Percentiles rank a stretch among this genome's conserved stretches.
These are phyloP conservation scores for Metallyticus violacea DNA, from an alignment of 2,888 invertebrate species.

Conservation along the genomic window DNA sequence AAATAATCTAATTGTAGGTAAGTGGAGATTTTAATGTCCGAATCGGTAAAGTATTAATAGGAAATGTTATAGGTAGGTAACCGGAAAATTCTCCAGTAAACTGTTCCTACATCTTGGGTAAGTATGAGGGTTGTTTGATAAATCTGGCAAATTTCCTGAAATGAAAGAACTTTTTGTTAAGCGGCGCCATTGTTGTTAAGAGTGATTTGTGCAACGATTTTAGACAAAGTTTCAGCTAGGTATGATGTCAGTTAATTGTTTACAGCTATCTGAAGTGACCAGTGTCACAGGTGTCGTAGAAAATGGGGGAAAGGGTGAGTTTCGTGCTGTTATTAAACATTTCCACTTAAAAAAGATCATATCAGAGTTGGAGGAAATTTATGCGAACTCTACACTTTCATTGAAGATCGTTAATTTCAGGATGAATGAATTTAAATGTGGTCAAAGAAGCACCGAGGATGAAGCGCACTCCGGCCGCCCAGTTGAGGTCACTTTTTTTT, in stretches of 20 bases:
- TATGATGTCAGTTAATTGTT: too few relatives aligned
- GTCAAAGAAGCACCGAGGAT: neutral
- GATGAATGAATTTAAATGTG: neutral
- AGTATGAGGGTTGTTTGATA: neutral
- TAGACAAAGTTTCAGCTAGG: too few relatives aligned
- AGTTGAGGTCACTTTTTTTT: neutral
- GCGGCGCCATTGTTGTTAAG: neutral
- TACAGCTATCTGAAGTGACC: too few relatives aligned
- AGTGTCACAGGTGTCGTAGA: too few relatives aligned
- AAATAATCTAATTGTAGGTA: too few relatives aligned
- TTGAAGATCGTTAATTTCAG: neutral
- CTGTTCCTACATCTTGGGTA: too few relatives aligned
- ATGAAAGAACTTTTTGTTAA: neutral
- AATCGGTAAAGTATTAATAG: too few relatives aligned
- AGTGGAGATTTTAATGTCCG: too few relatives aligned
- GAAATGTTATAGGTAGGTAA: too few relatives aligned
- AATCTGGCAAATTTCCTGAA: neutral
- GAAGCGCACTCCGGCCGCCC: neutral
- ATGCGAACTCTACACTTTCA: neutral
- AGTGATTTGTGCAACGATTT: neutral
- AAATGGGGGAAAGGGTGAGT: too few relatives aligned
- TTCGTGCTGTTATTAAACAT: too few relatives aligned
- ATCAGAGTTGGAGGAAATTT: neutral
- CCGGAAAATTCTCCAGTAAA: too few relatives aligned
- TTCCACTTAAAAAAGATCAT: neutral